Conservation (phyloP, 1,140 invertebrate genomes). For the Lordiphosa stackelbergi region DNA sequence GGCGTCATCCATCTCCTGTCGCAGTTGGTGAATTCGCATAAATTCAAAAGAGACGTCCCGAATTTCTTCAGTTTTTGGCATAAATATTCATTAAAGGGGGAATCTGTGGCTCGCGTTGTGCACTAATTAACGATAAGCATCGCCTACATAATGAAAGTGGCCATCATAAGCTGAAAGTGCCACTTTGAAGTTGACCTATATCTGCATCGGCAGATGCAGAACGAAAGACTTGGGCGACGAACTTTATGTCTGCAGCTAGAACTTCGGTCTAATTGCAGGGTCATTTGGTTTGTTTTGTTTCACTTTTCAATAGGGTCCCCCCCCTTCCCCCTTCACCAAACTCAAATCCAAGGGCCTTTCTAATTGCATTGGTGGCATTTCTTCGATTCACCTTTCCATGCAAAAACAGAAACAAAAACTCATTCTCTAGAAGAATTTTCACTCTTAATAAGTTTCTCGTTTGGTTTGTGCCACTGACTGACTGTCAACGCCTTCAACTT, state of each 20-base stretch:
- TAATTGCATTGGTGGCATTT: conserved; percentile 51
- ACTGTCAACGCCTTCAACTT: conserved; percentile 46
- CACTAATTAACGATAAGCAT: conserved; percentile 59
- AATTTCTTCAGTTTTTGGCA: conserved; percentile 25
- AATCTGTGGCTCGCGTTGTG: conserved; percentile 20
- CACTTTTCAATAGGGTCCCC: conserved; percentile 40
- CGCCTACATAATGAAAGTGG: conserved; percentile 33
- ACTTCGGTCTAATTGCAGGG: conserved; percentile 42
- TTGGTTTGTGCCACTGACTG: conserved; percentile 69
- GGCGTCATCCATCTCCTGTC: conserved; percentile 26
- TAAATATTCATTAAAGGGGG: conserved; percentile 8
- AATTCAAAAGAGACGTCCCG: conserved; percentile 2
- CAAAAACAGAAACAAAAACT: conserved; percentile 44
- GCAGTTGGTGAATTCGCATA: neutral
- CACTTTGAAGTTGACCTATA: conserved; percentile 29
- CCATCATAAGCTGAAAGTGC: conserved; percentile 35
- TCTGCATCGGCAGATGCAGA: conserved; percentile 18
- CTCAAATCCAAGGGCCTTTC: conserved; percentile 22
- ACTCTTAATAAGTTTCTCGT: conserved; percentile 72
- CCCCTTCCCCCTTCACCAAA: neutral
- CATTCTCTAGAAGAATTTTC: conserved; percentile 63
- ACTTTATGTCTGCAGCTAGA: conserved; percentile 36
- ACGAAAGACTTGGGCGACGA: conserved; percentile 42
- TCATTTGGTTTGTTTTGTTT: conserved; percentile 59
- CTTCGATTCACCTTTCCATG: conserved; percentile 48